Percentiles rank a stretch among this genome's conserved stretches.
These are phyloP conservation scores for Epizoanthus scotinus DNA, from an alignment of 92 coral and sea anemone genomes.

Conservation along the genomic window DNA sequence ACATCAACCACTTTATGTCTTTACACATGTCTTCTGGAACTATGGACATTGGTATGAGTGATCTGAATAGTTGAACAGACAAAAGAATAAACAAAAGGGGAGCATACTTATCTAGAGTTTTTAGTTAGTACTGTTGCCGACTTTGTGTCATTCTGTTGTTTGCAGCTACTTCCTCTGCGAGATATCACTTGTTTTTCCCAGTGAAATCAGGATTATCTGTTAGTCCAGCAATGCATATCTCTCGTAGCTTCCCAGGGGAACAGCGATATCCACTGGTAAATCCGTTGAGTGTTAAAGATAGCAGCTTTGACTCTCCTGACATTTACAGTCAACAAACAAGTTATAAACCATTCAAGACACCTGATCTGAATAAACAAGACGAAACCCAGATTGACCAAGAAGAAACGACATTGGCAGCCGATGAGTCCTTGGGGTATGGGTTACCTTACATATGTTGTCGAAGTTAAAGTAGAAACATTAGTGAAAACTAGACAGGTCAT, in stretches of 20 bases:
- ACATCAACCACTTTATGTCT: no score
- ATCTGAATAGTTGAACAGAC: no score
- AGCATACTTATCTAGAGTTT: background rate
- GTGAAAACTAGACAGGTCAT: no score
- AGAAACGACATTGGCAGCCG: slow-evolving; percentile 1
- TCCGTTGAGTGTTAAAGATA: background rate
- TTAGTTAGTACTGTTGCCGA: no score
- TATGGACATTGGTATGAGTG: no score
- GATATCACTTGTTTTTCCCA: background rate
- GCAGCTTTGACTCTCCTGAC: background rate
- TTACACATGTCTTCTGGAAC: no score
- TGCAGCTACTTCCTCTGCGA: background rate
- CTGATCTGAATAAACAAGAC: background rate
- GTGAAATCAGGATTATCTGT: background rate
- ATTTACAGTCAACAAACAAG: background rate
- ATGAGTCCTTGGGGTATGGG: background rate
- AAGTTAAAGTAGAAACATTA: no score
- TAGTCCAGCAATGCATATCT: slow-evolving; percentile 20
- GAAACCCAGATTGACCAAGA: background rate
- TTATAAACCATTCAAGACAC: background rate
- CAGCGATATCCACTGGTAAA: background rate
- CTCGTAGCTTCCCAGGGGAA: slow-evolving; percentile 39
- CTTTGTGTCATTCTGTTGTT: background rate
- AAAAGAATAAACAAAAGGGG: no score
- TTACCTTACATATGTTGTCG: no score